Evolutionary conservation across 1,140 invertebrate species (phyloP), one percentile per base, ranked within the genome.

Genomic region (Eumaeus atala): DNA sequence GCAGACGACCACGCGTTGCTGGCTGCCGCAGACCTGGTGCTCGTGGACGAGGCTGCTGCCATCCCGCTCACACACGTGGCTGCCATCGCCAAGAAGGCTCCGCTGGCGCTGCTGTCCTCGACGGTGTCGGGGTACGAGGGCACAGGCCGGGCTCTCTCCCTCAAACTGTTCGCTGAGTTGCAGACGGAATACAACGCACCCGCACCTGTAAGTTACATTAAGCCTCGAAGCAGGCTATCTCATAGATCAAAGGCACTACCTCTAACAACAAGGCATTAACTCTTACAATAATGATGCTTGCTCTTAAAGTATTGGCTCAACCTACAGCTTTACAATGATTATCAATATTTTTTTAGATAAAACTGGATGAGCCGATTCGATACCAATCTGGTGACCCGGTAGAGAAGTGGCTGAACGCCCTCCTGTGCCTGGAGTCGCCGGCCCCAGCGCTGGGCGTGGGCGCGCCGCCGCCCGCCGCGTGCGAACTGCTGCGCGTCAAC

Each of bases 111-210:
- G 75, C 91, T 99, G 72, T 93, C 98, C 0, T 99, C 98, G 0
- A 99, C 98, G 0, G 96, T 99, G 33, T 98, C 98, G 78, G 98
- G 97, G 73, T 99, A 99, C 84, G 98, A 99, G 91, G 98, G 98
- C 51, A 99, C 98, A 0, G 98, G 98, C 0, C 89, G 98, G 16
- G 98, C 97, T 1, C 88, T 99, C 4, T 98, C 97, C 0, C 85
- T 99, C 10, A 99, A 99, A 89, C 87, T 99, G 1, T 91, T 99
- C 12, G 92, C 97, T 61, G 96, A 99, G 73, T 88, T 99, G 54
- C 89, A 91, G 54, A 89, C 83, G 21, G 85, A 89, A 21, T 89
- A 90, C 50, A 89, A 89, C 56, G 89, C 89, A 0, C 83, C 89
- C 3, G 84, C 89, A 12, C 89, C 89, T 9, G 85, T 90, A 28